A percentile compares a stretch with the other conserved stretches of the same genome.
Evolutionary conservation across 2,113 vertebrate genomes (phyloP).

Genomic region (Numenius arquata): DNA sequence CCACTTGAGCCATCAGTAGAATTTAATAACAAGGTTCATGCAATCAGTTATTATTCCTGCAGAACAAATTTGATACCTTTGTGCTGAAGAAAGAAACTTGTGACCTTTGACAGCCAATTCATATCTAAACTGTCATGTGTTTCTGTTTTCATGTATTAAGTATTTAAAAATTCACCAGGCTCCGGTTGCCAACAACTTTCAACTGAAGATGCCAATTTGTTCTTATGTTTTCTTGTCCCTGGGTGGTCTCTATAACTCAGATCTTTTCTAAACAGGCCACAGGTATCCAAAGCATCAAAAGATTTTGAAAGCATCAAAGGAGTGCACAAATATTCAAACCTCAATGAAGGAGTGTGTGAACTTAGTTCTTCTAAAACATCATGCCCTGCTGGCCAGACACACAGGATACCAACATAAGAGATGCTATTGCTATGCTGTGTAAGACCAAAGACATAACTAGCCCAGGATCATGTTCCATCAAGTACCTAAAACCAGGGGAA

Average conservation of each 20-base stretch:
- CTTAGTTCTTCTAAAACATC: not conserved
- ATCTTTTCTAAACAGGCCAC: not conserved
- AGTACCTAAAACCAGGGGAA: not conserved
- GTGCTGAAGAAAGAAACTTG: not conserved
- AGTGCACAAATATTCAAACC: not conserved
- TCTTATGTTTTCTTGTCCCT: not conserved
- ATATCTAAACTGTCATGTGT: not conserved
- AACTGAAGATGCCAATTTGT: not conserved
- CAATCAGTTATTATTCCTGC: not conserved
- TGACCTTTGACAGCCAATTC: not conserved
- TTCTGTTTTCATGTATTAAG: not conserved
- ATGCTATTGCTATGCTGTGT: not conserved
- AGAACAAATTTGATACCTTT: not conserved
- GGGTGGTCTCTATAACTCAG: not conserved
- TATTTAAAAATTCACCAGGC: not conserved
- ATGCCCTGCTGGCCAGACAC: not conserved
- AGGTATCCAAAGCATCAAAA: not conserved
- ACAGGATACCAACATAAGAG: not conserved
- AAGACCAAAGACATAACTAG: not conserved
- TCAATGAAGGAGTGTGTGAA: not conserved
- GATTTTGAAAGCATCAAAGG: not conserved
- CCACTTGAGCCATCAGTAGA: not conserved
- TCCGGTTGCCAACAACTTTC: not conserved
- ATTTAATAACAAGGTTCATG: not conserved
- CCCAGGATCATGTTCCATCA: not conserved